Percentiles rank a stretch among this genome's conserved stretches.
phyloP scores from a whole-genome alignment of 2,113 vertebrate species.

The Gavialis gangeticus region DNA sequence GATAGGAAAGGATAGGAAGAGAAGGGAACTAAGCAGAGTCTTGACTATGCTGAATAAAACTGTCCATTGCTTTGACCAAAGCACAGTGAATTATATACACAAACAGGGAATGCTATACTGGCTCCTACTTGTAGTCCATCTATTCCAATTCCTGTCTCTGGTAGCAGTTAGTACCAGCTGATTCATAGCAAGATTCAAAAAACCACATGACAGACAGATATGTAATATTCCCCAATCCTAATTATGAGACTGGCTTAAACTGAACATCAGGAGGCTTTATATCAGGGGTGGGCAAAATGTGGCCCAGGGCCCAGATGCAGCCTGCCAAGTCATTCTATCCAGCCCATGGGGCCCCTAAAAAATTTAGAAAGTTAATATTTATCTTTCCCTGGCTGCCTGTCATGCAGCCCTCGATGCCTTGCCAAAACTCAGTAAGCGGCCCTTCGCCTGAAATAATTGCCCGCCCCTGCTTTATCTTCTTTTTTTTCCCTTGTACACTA shows the following conservation, averaged over 20 bases:
- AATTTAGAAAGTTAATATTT: no score
- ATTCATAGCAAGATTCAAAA: neutral
- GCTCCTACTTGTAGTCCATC: neutral
- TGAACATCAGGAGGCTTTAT: no score
- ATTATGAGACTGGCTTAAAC: neutral
- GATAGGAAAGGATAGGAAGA: neutral
- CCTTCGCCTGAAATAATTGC: no score
- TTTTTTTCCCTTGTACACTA: neutral
- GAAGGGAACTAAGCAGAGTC: accelerated
- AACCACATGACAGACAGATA: neutral
- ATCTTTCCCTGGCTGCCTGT: no score
- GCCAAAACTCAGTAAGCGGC: no score
- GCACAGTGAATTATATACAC: neutral
- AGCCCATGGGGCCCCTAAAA: no score
- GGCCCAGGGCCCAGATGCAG: no score
- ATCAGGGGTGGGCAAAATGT: no score
- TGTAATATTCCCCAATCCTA: neutral
- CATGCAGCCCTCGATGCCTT: no score
- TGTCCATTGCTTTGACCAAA: neutral
- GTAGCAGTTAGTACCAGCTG: accelerated
- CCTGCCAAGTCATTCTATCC: no score
- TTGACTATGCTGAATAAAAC: neutral
- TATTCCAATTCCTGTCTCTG: neutral
- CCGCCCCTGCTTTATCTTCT: neutral
- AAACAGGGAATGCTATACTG: neutral